Conservation (phyloP, 2,888 invertebrate genomes). For the Callinectes sapidus region DNA sequence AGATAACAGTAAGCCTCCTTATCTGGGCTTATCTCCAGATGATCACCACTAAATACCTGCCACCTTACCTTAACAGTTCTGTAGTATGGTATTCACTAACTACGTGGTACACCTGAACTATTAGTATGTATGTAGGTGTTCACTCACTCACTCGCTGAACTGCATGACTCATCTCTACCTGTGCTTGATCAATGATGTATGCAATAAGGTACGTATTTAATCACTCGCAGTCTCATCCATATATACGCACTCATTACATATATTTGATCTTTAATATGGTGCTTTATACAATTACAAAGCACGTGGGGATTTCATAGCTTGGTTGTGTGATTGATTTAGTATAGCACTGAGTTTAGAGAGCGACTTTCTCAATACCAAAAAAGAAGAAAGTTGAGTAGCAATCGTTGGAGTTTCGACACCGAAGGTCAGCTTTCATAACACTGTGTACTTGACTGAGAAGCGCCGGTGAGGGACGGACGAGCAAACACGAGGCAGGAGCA, state of each 20-base stretch:
- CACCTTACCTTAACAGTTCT: background rate
- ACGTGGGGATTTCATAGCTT: no score
- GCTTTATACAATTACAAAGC: no score
- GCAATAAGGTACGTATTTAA: background rate
- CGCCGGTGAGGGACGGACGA: background rate
- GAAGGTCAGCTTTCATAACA: background rate
- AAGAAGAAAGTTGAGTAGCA: background rate
- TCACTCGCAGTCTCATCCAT: background rate
- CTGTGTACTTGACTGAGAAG: background rate
- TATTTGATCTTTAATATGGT: background rate
- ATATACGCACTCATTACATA: background rate
- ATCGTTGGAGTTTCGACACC: background rate
- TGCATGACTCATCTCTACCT: background rate
- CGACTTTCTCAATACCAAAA: background rate
- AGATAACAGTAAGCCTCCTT: slow-evolving; percentile 12
- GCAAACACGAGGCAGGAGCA: background rate
- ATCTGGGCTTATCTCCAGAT: background rate
- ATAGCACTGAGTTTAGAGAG: background rate
- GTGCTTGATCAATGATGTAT: background rate
- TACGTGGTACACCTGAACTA: background rate
- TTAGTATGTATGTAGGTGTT: background rate
- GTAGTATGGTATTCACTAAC: background rate
- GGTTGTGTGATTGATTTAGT: no score
- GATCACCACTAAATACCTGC: background rate
- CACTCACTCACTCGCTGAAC: background rate